These are phyloP conservation scores for Florisuga fusca DNA, from an alignment of 2,797 vertebrate genomes.

Conservation along the genomic window DNA sequence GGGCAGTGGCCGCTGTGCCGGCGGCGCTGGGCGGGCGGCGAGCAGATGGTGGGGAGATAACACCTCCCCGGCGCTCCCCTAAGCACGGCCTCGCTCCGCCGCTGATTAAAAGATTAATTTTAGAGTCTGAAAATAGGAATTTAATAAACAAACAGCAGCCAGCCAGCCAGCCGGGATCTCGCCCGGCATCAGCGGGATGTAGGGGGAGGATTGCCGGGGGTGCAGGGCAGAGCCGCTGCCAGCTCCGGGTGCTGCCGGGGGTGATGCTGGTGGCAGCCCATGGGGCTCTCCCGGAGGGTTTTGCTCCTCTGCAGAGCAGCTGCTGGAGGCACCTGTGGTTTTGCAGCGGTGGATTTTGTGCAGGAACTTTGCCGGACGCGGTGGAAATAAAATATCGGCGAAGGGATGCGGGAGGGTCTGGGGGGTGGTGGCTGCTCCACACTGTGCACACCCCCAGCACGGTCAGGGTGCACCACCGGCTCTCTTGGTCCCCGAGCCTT, in stretches of 20 bases:
- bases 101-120: conserved; percentile 72
- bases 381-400: neutral
- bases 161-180: neutral
- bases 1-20: neutral
- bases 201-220: fast-evolving
- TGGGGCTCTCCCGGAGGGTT: fast-evolving
- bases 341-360: neutral
- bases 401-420: fast-evolving
- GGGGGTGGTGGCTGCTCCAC: fast-evolving
- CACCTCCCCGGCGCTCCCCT: neutral
- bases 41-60: conserved; percentile 70
- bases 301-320: fast-evolving
- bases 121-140: conserved; percentile 33
- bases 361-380: neutral
- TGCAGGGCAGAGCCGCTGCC: fast-evolving
- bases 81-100: neutral
- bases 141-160: neutral
- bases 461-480: fast-evolving
- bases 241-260: fast-evolving
- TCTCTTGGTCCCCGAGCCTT: fast-evolving
- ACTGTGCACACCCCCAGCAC: fast-evolving
- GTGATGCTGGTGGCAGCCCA: fast-evolving
- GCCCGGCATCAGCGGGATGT: fast-evolving
- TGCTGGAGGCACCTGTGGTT: neutral
- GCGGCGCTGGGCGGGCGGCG: neutral